Conservation (phyloP, 2,888 invertebrate genomes). For the Hartigia nigra region DNA sequence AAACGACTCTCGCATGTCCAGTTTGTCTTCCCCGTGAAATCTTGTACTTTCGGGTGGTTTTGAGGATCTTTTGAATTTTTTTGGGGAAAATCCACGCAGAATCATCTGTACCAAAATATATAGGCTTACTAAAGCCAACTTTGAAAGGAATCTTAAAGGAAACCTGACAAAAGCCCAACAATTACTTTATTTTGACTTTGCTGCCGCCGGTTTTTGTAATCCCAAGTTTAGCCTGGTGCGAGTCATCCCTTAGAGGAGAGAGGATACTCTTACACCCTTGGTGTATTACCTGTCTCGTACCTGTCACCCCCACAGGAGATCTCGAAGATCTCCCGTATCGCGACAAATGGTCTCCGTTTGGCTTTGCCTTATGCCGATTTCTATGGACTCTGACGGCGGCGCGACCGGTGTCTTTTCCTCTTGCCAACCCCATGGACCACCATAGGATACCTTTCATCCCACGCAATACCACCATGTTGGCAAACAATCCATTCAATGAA, state of each 20-base stretch:
- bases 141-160: neutral
- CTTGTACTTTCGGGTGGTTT: constrained; percentile 18
- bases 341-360: constrained; percentile 53
- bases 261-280: constrained; percentile 5
- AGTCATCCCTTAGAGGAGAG: neutral
- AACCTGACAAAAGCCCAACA: constrained; percentile 47
- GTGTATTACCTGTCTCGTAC: constrained; percentile 42
- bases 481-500: constrained; percentile 48
- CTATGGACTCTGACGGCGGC: constrained; percentile 41
- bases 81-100: constrained; percentile 43
- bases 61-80: constrained; percentile 31
- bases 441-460: constrained; percentile 3
- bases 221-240: neutral
- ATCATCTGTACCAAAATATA: constrained; percentile 28
- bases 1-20: neutral
- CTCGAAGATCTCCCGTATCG: constrained; percentile 43
- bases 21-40: no score
- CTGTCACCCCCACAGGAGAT: constrained; percentile 42
- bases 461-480: constrained; percentile 42
- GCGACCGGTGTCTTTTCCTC: constrained; percentile 22
- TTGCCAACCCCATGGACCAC: constrained; percentile 8
- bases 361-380: constrained; percentile 55
- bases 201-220: constrained; percentile 32
- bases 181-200: constrained; percentile 63
- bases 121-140: constrained; percentile 5